Conservation (phyloP, 1,140 invertebrate species). For the Glossosoma conforme region DNA sequence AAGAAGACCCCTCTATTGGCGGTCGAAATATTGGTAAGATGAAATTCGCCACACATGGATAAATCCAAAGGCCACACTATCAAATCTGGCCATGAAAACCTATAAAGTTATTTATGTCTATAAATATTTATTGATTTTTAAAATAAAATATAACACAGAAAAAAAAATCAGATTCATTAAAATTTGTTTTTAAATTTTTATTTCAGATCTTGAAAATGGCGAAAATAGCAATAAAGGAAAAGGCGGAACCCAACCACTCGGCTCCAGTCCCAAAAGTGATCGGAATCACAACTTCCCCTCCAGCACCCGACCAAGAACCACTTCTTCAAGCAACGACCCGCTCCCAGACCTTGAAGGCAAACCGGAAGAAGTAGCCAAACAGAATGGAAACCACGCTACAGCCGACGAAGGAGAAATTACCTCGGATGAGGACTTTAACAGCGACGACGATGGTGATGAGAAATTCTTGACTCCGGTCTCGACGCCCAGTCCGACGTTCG, state of each 20-base stretch:
- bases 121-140: slow-evolving; percentile 5
- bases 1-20: too few species aligned
- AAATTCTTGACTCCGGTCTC: slow-evolving; percentile 51
- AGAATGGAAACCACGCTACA: too few species aligned
- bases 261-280: slow-evolving; percentile 16
- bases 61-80: too few species aligned
- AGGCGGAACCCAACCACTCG: neutral
- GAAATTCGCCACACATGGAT: too few species aligned
- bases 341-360: neutral
- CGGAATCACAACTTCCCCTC: slow-evolving; percentile 19
- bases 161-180: neutral
- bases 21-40: too few species aligned
- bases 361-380: slow-evolving; percentile 5
- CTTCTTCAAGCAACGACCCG: slow-evolving; percentile 11
- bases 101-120: too few species aligned
- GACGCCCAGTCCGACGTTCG: slow-evolving; percentile 35
- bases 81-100: too few species aligned
- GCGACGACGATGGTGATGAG: slow-evolving; percentile 34
- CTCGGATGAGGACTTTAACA: slow-evolving; percentile 25
- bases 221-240: slow-evolving; percentile 7
- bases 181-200: neutral
- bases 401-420: neutral
- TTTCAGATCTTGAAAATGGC: neutral
- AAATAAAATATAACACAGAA: neutral
- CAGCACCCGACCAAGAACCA: too few species aligned